These are phyloP conservation scores for Synergus gifuensis DNA, from an alignment of 2,888 invertebrate species.

Conservation along the genomic window DNA sequence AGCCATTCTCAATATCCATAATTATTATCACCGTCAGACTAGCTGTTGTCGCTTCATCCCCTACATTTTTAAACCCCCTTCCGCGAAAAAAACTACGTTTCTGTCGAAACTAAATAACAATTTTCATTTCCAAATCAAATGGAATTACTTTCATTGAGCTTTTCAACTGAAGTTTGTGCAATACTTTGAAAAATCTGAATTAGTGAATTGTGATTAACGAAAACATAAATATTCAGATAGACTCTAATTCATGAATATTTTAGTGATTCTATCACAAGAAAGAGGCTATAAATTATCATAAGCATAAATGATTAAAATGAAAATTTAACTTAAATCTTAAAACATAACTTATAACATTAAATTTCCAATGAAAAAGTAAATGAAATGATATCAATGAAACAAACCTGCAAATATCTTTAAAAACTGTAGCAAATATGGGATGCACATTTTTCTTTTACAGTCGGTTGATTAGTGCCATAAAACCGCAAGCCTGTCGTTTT, in stretches of 20 bases:
- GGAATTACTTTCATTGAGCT: slow-evolving; percentile 71
- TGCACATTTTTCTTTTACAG: slow-evolving; percentile 2
- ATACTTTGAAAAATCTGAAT: neutral
- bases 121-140: slow-evolving; percentile 73
- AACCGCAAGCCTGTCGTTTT: slow-evolving; percentile 1
- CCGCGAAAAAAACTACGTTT: neutral
- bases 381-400: neutral
- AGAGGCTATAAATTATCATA: too few relatives aligned
- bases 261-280: too few relatives aligned
- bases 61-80: neutral
- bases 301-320: too few relatives aligned
- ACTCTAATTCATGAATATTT: neutral
- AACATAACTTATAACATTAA: too few relatives aligned
- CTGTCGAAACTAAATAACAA: slow-evolving; percentile 70
- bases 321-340: too few relatives aligned
- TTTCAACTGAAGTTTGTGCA: neutral
- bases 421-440: neutral
- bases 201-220: neutral
- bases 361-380: neutral
- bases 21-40: slow-evolving; percentile 67
- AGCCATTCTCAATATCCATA: slow-evolving; percentile 73
- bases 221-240: neutral
- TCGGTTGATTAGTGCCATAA: slow-evolving; percentile 1
- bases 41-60: slow-evolving; percentile 34
- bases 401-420: neutral